Percentiles rank a stretch among this genome's conserved stretches.
Conservation (phyloP, 1,140 invertebrate species). For the Portunus trituberculatus region DNA sequence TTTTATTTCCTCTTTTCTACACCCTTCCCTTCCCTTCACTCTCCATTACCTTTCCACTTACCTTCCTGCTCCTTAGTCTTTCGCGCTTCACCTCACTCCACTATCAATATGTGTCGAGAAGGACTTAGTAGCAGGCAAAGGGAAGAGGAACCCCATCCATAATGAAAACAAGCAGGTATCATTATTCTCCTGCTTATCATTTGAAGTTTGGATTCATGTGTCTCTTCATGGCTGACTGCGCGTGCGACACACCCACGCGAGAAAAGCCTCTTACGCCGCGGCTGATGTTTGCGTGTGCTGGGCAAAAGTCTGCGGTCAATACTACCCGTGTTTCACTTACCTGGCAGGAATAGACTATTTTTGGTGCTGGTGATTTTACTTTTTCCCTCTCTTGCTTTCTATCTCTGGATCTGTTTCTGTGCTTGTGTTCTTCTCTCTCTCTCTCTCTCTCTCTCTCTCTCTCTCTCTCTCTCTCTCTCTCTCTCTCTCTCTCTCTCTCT, state of each 20-base stretch:
- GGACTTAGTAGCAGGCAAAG: background rate
- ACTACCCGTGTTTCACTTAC: background rate
- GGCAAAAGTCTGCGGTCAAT: background rate
- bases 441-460: slow-evolving; percentile 51
- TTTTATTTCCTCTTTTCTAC: background rate
- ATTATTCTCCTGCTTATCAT: background rate
- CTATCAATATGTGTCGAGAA: background rate
- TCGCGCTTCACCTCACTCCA: background rate
- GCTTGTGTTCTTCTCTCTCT: slow-evolving; percentile 5
- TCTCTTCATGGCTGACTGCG: background rate
- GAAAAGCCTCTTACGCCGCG: background rate
- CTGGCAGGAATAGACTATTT: background rate
- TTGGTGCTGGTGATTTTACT: background rate
- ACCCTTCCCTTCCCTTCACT: background rate
- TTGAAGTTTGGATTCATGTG: background rate
- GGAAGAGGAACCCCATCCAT: background rate
- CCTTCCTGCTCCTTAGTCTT: background rate
- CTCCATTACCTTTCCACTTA: background rate
- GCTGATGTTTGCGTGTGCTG: background rate
- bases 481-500: slow-evolving; percentile 55
- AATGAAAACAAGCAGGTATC: background rate
- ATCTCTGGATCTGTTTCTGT: slow-evolving; percentile 14
- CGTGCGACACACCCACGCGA: background rate
- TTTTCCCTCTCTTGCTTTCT: background rate
- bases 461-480: slow-evolving; percentile 40